Evolutionary conservation across 2,888 invertebrate genomes (phyloP).

Genomic region (Venusia cambrica): DNA sequence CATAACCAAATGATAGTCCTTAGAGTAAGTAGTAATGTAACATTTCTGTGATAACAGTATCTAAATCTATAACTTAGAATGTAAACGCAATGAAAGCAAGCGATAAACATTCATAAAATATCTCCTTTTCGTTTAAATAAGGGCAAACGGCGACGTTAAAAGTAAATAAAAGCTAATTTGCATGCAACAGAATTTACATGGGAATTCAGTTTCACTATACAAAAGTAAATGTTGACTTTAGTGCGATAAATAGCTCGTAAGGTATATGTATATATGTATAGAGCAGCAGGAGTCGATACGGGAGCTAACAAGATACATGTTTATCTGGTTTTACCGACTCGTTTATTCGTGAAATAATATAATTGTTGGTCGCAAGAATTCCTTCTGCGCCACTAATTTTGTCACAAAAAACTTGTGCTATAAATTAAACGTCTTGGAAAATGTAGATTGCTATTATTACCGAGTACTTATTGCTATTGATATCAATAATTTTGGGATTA

Average conservation of each 20-base stretch:
- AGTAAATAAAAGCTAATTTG: slow-evolving; percentile 20
- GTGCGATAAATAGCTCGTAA: slow-evolving; percentile 15
- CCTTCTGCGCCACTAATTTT: background rate
- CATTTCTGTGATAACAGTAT: slow-evolving; percentile 5
- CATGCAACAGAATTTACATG: slow-evolving; percentile 17
- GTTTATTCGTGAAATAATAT: slow-evolving; percentile 13
- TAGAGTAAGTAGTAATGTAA: slow-evolving; percentile 2
- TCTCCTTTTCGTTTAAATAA: slow-evolving; percentile 15
- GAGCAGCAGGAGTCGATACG: slow-evolving; percentile 13
- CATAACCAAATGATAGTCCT: background rate
- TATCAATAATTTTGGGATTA: no score
- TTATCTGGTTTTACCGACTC: slow-evolving; percentile 9
- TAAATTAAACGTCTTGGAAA: no score
- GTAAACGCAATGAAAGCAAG: slow-evolving; percentile 15
- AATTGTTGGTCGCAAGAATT: slow-evolving; percentile 4
- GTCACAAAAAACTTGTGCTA: no score
- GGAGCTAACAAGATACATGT: slow-evolving; percentile 20
- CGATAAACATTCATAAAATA: slow-evolving; percentile 19
- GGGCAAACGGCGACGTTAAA: slow-evolving; percentile 13
- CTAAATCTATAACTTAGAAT: slow-evolving; percentile 11
- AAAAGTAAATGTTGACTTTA: slow-evolving; percentile 13
- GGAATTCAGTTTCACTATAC: slow-evolving; percentile 19
- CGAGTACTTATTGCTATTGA: no score
- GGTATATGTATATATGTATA: no score
- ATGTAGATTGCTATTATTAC: no score